Conservation (phyloP, 2,113 vertebrate species). For the Chlorodrepanis virens region DNA sequence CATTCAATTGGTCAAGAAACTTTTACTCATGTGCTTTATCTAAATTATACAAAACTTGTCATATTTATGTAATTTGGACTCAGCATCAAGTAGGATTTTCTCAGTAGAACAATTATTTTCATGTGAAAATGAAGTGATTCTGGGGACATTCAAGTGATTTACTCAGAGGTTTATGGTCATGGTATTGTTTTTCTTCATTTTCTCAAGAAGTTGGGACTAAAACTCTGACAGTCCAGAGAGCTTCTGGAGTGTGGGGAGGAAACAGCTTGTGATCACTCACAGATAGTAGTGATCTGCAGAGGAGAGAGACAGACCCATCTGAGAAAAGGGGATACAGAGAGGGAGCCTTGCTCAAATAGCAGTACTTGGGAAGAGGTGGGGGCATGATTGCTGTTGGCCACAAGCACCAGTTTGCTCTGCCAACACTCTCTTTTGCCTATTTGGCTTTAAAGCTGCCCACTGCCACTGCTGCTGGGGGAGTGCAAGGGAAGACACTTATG, state of each 20-base stretch:
- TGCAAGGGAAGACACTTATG: fast-evolving
- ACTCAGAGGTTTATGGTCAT: neutral
- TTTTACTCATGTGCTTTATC: neutral
- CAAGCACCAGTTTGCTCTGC: neutral
- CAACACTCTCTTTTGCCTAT: fast-evolving
- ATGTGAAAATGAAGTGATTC: neutral
- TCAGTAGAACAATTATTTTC: neutral
- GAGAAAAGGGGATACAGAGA: neutral
- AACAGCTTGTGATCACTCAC: neutral
- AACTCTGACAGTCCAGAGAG: neutral
- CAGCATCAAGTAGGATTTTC: neutral
- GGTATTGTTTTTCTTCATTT: neutral
- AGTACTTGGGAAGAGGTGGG: neutral
- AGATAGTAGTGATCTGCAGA: neutral
- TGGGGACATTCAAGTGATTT: neutral
- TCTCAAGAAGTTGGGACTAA: neutral
- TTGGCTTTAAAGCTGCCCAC: neutral
- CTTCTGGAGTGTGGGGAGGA: neutral
- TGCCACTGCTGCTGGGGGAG: neutral
- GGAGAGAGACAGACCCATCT: neutral
- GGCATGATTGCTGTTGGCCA: no score
- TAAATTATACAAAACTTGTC: neutral
- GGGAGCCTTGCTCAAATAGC: neutral
- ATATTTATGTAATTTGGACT: neutral
- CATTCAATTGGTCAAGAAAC: neutral